phyloP scores from a whole-genome alignment of 2,113 vertebrate genomes.

The Ictidomys tridecemlineatus region DNA sequence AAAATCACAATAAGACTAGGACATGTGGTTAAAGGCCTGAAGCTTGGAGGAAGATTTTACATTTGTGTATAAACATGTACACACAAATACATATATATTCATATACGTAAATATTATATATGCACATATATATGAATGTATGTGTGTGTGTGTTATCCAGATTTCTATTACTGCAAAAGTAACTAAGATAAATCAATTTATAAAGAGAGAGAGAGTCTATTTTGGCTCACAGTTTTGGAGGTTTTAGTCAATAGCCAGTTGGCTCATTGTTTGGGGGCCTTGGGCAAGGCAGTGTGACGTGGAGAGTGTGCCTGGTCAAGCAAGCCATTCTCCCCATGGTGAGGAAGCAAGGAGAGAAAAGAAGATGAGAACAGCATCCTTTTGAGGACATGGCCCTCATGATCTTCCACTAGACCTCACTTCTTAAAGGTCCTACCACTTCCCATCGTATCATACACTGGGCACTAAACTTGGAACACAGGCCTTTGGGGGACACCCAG shows the following conservation, averaged over 20 bases:
- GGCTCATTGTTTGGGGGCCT: background rate
- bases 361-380: background rate
- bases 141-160: background rate
- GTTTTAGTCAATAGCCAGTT: background rate
- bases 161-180: background rate
- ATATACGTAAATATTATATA: background rate
- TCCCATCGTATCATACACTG: no score
- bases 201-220: background rate
- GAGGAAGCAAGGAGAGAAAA: background rate
- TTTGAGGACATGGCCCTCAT: no score
- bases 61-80: no score
- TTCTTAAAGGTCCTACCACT: background rate
- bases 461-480: background rate
- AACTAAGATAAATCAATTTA: background rate
- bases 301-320: no score
- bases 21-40: background rate
- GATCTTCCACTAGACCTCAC: no score
- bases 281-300: background rate
- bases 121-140: background rate
- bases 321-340: background rate
- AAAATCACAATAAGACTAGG: background rate
- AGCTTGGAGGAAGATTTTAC: background rate
- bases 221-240: background rate
- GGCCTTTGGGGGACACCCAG: background rate
- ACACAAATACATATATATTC: background rate